Evolutionary conservation across 2,888 invertebrate species (phyloP).

Genomic region (Himalopsyche kuldschensis): DNA sequence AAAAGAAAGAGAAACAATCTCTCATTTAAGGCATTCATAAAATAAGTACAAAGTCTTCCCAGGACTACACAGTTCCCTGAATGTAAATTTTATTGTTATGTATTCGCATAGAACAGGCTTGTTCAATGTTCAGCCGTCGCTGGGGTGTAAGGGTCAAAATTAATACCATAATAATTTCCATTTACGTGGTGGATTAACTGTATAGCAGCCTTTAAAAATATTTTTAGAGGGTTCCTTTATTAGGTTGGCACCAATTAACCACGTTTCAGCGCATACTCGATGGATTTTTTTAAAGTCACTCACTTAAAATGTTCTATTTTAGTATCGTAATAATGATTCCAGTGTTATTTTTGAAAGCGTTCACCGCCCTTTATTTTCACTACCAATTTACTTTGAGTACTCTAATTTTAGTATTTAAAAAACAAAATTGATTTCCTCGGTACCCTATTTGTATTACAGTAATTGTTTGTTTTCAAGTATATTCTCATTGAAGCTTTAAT

Average conservation of each 20-base stretch:
- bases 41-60: background rate
- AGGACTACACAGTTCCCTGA: background rate
- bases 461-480: too few species aligned
- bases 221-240: background rate
- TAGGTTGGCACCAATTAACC: background rate
- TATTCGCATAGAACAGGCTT: background rate
- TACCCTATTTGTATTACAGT: too few species aligned
- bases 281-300: background rate
- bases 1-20: background rate
- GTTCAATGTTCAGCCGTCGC: background rate
- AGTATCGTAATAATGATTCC: background rate
- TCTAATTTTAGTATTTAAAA: background rate
- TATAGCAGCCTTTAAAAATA: background rate
- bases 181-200: background rate
- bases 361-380: background rate
- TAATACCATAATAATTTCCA: background rate
- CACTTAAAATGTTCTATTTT: background rate
- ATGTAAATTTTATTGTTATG: constrained; percentile 4
- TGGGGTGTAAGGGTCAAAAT: background rate
- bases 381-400: background rate
- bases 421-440: background rate
- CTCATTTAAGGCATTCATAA: background rate
- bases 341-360: background rate
- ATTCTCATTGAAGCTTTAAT: too few species aligned
- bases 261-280: background rate